Base-by-base conservation (phyloP, 2,888 invertebrate species). In the Volucella bombylans region DNA sequence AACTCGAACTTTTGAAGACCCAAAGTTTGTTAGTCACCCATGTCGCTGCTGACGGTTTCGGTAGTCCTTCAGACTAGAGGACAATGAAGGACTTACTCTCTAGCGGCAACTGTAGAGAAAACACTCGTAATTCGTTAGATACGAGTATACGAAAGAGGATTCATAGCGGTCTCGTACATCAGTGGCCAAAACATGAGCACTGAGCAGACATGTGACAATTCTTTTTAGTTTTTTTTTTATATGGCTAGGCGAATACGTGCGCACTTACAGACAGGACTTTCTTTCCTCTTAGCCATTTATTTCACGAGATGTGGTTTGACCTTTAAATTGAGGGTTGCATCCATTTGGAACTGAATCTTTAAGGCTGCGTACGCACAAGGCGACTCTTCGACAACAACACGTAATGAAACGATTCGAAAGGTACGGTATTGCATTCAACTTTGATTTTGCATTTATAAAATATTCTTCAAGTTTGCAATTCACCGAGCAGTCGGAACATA, bases 221-320 rank as follows among this genome's bases (percentile, higher is more conserved):
- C 68, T 64, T 68, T 81, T 81, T 65, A 52, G 72, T 54, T 61
- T 23, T 54, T 61, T 23, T 72, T 79, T 64, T 54, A 41, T 45
- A 50, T 55, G 55, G 72, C 52, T 73, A 74, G 71, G 65, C 50
- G 61, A 83, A 50, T 76, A 80, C 80, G 83, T 83, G 80, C 80
- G 62, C 71, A 83, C 83, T 83, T 67, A 76, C 76, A 74, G 31
- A 31, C 1, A 31, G 31, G 31, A 31, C 6, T 31, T 31, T 61
- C 55, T 31, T 49, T 15, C 64, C 61, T 39, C 80, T 80, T 80
- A 71, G 76, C 80, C 83, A 80, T 76, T 76, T 83, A 83, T 80
- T 80, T 76, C 80, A 76, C 74, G 67, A 23, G 65, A 74, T 31
- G 6, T 6, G 4, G 31, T 6, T 31, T 31, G 31, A 31, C 6